Evolutionary conservation across 2,888 invertebrate genomes (phyloP).

Genomic region (Nipponacmea schrenckii): DNA sequence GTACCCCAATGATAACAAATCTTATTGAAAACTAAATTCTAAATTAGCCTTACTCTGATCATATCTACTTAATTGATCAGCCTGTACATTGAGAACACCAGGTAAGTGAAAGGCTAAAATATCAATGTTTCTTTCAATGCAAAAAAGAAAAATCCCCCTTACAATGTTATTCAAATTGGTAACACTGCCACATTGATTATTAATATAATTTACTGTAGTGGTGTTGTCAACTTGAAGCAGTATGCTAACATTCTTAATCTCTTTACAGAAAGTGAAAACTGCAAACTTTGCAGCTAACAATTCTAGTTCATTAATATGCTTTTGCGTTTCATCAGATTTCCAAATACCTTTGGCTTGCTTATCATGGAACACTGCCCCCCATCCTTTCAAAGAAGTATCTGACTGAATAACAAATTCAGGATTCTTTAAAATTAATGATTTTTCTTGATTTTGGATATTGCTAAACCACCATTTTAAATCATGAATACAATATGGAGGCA

Average conservation of each 20-base stretch:
- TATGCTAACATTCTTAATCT: too few species aligned
- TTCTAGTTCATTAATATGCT: slow-evolving; percentile 16
- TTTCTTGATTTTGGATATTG: background rate
- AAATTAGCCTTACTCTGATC: too few species aligned
- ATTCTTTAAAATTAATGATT: background rate
- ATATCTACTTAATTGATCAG: too few species aligned
- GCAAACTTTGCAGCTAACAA: background rate
- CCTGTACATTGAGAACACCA: too few species aligned
- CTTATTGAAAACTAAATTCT: background rate
- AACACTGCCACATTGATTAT: slow-evolving; percentile 4
- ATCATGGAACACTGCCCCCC: background rate
- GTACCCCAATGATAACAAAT: background rate
- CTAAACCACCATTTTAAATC: slow-evolving; percentile 13
- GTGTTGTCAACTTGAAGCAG: slow-evolving; percentile 8
- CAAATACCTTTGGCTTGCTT: too few species aligned
- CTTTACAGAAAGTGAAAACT: background rate
- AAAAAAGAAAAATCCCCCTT: slow-evolving; percentile 11
- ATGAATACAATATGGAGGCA: background rate
- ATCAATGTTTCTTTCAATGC: too few species aligned
- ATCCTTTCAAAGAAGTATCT: slow-evolving; percentile 2
- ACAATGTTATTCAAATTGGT: slow-evolving; percentile 10
- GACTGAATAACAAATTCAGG: background rate
- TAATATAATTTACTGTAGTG: background rate
- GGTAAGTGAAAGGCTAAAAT: too few species aligned
- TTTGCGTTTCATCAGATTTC: too few species aligned